A percentile compares a stretch with the other conserved stretches of the same genome.
Evolutionary conservation across 2,888 invertebrate species (phyloP).

Genomic region (Nephrotoma appendiculata): DNA sequence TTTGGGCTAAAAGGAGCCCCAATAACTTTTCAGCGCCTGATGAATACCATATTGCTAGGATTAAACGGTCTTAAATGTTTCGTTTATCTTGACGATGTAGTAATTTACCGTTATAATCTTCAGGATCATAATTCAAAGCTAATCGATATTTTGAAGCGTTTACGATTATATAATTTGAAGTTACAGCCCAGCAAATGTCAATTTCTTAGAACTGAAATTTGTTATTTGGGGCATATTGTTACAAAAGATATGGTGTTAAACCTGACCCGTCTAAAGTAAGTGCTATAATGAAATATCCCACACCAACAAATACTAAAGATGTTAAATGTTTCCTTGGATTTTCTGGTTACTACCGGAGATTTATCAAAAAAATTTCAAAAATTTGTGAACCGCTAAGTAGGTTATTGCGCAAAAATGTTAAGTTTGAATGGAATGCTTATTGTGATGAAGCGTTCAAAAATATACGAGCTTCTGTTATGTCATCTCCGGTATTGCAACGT

Average conservation of each 20-base stretch:
- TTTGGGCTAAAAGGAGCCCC: not conserved
- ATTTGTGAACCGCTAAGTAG: no score
- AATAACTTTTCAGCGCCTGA: not conserved
- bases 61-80: not conserved
- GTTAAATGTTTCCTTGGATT: not conserved
- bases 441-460: no score
- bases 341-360: no score
- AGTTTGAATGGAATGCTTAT: no score
- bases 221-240: not conserved
- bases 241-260: no score
- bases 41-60: not conserved
- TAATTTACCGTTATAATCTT: not conserved
- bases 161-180: constrained; percentile 14
- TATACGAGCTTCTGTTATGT: no score
- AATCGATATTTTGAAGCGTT: constrained; percentile 14
- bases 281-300: no score
- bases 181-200: constrained; percentile 16
- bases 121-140: constrained; percentile 15
- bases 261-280: no score
- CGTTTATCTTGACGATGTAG: not conserved
- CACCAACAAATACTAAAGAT: not conserved
- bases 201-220: constrained; percentile 14
- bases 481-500: no score
- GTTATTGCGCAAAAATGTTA: no score
- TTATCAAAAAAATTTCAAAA: no score